These are phyloP conservation scores for Anoplolepis gracilipes DNA, from an alignment of 1,140 invertebrate genomes.

Conservation along the genomic window DNA sequence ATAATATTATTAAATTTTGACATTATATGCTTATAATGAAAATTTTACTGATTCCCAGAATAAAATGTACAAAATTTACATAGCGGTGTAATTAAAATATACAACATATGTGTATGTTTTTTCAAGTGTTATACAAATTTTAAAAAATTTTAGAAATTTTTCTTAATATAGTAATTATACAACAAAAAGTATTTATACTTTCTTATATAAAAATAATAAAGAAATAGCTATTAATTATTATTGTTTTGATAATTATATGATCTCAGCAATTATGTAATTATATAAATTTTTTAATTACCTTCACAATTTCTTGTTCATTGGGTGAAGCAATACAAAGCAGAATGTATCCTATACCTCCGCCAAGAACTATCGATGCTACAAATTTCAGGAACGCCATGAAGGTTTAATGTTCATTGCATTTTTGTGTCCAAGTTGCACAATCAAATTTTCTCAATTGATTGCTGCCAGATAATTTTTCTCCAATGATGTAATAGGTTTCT, in stretches of 20 bases:
- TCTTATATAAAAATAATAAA: neutral
- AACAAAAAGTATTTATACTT: conserved; percentile 12
- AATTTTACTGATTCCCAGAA: too few species aligned
- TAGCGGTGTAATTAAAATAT: too few species aligned
- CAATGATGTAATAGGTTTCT: conserved; percentile 79
- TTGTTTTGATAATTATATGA: neutral
- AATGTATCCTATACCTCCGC: conserved; percentile 62
- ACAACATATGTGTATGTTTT: neutral
- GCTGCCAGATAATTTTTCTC: conserved; percentile 72
- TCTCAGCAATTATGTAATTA: neutral
- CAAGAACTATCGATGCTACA: conserved; percentile 39
- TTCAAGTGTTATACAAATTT: neutral
- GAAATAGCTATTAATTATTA: neutral
- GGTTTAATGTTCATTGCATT: conserved; percentile 71
- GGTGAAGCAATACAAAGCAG: conserved; percentile 36
- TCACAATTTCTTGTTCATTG: conserved; percentile 38
- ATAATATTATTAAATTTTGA: too few species aligned
- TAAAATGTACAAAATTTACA: too few species aligned
- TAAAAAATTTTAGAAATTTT: neutral
- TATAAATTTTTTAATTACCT: conserved; percentile 53
- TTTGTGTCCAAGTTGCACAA: conserved; percentile 70
- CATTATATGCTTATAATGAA: too few species aligned
- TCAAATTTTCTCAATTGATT: conserved; percentile 69
- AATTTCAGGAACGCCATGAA: conserved; percentile 71
- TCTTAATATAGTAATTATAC: neutral